These are phyloP conservation scores for Rhinogobio ventralis DNA, from an alignment of 2,797 vertebrate genomes.

Conservation along the genomic window DNA sequence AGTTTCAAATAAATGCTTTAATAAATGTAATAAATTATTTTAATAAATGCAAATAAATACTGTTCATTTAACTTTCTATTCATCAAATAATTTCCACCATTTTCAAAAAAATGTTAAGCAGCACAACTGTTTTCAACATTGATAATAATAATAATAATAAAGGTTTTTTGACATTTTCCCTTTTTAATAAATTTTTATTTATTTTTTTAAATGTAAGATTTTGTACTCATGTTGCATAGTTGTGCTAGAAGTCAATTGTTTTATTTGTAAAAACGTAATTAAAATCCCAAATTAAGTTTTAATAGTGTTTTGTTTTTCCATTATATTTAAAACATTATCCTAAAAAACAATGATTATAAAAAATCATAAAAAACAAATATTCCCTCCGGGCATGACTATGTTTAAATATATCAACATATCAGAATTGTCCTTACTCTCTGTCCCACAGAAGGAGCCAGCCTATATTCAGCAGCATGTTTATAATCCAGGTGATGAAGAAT, in stretches of 20 bases:
- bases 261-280: neutral
- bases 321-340: neutral
- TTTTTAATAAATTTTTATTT: too few species aligned
- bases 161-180: too few species aligned
- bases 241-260: neutral
- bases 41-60: too few species aligned
- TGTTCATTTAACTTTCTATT: too few species aligned
- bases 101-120: too few species aligned
- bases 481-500: conserved; percentile 71
- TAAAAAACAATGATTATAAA: neutral
- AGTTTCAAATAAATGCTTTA: too few species aligned
- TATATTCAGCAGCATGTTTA: conserved; percentile 63
- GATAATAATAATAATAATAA: too few species aligned
- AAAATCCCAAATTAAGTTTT: neutral
- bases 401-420: neutral
- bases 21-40: too few species aligned
- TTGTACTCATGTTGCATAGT: too few species aligned
- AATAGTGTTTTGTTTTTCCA: neutral
- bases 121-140: too few species aligned
- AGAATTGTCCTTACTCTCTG: conserved; percentile 59
- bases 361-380: neutral
- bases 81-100: too few species aligned
- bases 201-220: too few species aligned
- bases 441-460: conserved; percentile 62
- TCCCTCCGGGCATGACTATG: neutral